Base-by-base conservation (phyloP, 92 coral and sea anemone species). In the Porites divaricata region DNA sequence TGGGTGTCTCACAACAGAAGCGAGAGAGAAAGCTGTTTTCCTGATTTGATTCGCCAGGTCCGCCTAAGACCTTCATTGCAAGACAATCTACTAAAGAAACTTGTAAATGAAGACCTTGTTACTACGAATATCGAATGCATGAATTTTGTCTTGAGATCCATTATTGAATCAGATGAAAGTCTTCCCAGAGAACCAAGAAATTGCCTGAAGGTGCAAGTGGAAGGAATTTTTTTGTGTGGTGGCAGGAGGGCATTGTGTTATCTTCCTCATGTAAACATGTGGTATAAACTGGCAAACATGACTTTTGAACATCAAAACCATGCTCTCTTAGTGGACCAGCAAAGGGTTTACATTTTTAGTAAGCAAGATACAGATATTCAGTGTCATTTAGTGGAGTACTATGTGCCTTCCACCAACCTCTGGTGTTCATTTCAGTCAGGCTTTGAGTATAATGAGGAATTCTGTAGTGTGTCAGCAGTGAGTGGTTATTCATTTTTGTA, bases 1-100 rank as follows among this genome's bases (percentile, higher is more conserved):
- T 79, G 83, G 83, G 74, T 67, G 23, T 49, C 41, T 22, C 74
- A 78, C 22, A 66, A 78, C 74, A 78, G 6, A 45, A 78, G 63
- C 16, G 83, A 65, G 22, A 78, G 83, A 66, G 83, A 78, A 66
- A 14, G 5, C 4, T 0, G 16, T 12, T 78, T 78, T 52, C 83
- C 51, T 0, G 23, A 21, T 6, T 51, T 78, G 15, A 9, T 78
- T 23, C 74, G 10, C 9, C 74, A 78, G 67, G 28, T 78, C 10
- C 83, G 83, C 57, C 51, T 66, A 11, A 15, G 3, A 0, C 24
- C 83, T 1, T 50, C 67, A 1, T 50, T 74, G 22, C 74, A 25
- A 20, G 83, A 65, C 9, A 65, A 15, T 79, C 63, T 79, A 2
- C 20, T 24, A 1, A 63, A 63, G 1, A 21, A 79, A 50, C 1